Conservation (phyloP, 2,797 vertebrate species). For the Alcedo quadribrachys region DNA sequence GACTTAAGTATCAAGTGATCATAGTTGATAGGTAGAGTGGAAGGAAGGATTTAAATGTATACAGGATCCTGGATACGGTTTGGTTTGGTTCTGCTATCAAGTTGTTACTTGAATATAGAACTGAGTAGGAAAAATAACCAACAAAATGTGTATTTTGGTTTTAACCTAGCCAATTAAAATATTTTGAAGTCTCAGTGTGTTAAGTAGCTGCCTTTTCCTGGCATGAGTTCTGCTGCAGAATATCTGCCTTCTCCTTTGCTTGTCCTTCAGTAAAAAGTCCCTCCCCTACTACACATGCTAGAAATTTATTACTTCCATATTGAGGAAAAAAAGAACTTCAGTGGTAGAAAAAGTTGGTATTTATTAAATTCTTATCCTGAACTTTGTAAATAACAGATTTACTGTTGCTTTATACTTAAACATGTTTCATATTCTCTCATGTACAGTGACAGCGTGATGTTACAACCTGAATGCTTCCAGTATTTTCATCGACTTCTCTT, state of each 20-base stretch:
- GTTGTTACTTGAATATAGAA: background rate
- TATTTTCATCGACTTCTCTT: conserved; percentile 83
- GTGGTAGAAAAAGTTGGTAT: background rate
- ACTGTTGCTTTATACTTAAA: background rate
- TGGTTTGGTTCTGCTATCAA: background rate
- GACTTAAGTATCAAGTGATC: background rate
- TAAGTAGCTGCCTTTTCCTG: background rate
- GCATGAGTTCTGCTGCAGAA: background rate
- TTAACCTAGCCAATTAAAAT: background rate
- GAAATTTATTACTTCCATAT: background rate
- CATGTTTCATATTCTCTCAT: conserved; percentile 10
- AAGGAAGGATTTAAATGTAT: background rate
- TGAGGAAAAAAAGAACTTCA: background rate
- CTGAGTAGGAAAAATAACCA: background rate
- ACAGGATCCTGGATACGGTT: background rate
- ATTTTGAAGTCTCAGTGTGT: background rate
- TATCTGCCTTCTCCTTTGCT: background rate
- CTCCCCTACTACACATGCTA: rapidly evolving
- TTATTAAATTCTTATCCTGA: background rate
- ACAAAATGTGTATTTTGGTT: background rate
- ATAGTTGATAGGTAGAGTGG: background rate
- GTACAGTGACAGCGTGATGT: conserved; percentile 89
- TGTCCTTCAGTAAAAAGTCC: background rate
- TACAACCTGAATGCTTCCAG: conserved; percentile 87
- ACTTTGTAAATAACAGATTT: background rate